Conservation (phyloP, 2,888 invertebrate species). For the Luffia ferchaultella region DNA sequence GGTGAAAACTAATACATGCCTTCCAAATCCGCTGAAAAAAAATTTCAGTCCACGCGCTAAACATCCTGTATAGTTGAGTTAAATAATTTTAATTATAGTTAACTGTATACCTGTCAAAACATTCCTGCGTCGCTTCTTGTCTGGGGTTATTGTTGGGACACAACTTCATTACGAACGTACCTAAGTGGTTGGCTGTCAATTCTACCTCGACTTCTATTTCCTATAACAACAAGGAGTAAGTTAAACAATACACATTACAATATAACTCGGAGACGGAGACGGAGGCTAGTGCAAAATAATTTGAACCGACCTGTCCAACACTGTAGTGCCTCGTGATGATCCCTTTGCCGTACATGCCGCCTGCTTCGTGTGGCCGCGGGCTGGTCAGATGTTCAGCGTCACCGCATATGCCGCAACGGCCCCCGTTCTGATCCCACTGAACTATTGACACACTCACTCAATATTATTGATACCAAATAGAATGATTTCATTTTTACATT, state of each 20-base stretch:
- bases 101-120: slow-evolving; percentile 73
- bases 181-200: slow-evolving; percentile 89
- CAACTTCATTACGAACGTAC: slow-evolving; percentile 83
- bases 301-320: slow-evolving; percentile 84
- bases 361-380: slow-evolving; percentile 90
- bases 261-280: too few species aligned
- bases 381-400: slow-evolving; percentile 77
- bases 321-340: slow-evolving; percentile 84
- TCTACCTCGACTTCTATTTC: slow-evolving; percentile 87
- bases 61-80: too few species aligned
- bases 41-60: too few species aligned
- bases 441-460: slow-evolving; percentile 57
- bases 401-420: slow-evolving; percentile 90
- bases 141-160: slow-evolving; percentile 87
- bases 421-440: slow-evolving; percentile 86
- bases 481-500: slow-evolving; percentile 6
- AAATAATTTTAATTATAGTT: not conserved
- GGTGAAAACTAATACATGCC: too few species aligned
- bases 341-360: slow-evolving; percentile 86
- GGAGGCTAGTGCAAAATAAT: too few species aligned
- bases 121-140: slow-evolving; percentile 81
- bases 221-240: too few species aligned
- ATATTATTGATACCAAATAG: too few species aligned
- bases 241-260: too few species aligned
- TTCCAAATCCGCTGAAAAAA: too few species aligned